Evolutionary conservation across 2,888 invertebrate species (phyloP).

Genomic region (Nomada goodeniana): DNA sequence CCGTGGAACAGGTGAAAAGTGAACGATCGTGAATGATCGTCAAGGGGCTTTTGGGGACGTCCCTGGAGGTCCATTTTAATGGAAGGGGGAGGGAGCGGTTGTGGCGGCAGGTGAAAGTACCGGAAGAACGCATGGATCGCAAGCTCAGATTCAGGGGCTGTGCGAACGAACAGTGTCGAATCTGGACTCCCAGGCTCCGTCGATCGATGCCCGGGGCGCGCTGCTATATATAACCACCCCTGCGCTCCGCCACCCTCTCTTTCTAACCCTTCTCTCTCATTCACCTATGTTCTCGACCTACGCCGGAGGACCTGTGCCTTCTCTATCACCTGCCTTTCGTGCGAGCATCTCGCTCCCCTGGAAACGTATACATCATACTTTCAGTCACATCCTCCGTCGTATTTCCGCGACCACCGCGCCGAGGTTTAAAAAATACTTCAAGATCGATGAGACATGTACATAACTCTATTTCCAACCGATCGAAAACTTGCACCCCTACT

Average conservation of each 20-base stretch:
- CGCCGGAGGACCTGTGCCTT: conserved; percentile 36
- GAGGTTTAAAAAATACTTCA: background rate
- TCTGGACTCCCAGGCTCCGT: conserved; percentile 80
- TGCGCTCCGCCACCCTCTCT: conserved; percentile 61
- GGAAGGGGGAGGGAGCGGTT: background rate
- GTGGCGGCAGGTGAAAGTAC: background rate
- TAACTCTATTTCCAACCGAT: no score
- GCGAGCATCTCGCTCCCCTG: background rate
- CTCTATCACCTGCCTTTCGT: conserved; percentile 41
- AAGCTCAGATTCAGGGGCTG: conserved; percentile 58
- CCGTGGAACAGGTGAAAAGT: background rate
- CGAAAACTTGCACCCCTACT: background rate
- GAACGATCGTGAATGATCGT: background rate
- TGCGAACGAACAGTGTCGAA: conserved; percentile 74
- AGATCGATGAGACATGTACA: background rate
- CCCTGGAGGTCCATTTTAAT: background rate
- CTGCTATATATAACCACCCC: conserved; percentile 75
- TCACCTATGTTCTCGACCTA: conserved; percentile 47
- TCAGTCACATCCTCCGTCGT: background rate
- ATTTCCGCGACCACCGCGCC: background rate
- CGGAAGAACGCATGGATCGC: conserved; percentile 41
- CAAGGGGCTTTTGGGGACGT: background rate
- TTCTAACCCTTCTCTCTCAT: conserved; percentile 30
- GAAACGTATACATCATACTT: background rate
- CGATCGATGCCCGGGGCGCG: conserved; percentile 82